Conservation (phyloP, 2,797 vertebrate genomes). For the Adrianichthys oophorus region DNA sequence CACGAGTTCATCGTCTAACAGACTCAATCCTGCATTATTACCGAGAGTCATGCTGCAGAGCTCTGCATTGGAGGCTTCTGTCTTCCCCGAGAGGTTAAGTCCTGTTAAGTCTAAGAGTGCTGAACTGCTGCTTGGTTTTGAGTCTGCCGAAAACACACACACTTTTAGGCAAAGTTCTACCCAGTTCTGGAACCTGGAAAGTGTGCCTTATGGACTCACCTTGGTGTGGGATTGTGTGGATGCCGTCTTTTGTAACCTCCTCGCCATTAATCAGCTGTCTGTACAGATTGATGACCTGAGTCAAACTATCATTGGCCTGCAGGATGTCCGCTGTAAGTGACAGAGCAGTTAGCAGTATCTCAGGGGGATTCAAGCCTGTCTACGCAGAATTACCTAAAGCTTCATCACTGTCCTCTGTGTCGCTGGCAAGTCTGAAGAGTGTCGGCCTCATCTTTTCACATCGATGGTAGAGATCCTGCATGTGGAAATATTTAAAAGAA, state of each 20-base stretch:
- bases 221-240: constrained; percentile 64
- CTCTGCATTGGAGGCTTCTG: constrained; percentile 73
- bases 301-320: constrained; percentile 95
- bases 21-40: constrained; percentile 78
- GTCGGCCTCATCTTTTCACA: constrained; percentile 98
- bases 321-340: constrained; percentile 87
- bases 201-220: constrained; percentile 60
- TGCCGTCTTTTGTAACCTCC: constrained; percentile 85
- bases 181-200: not conserved
- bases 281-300: constrained; percentile 95
- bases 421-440: constrained; percentile 93
- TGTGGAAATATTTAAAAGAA: constrained; percentile 15
- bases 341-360: constrained; percentile 16
- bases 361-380: not conserved
- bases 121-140: constrained; percentile 75
- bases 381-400: constrained; percentile 83
- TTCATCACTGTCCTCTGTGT: constrained; percentile 97
- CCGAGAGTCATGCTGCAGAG: constrained; percentile 61
- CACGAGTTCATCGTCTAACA: constrained; percentile 97
- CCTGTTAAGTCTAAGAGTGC: constrained; percentile 91
- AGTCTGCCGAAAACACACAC: constrained; percentile 2
- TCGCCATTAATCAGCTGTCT: constrained; percentile 90
- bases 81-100: constrained; percentile 78
- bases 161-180: not conserved
- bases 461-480: constrained; percentile 93